These are phyloP conservation scores for Sarotherodon lohbergeri DNA, from an alignment of 2,113 vertebrate species.

Conservation along the genomic window DNA sequence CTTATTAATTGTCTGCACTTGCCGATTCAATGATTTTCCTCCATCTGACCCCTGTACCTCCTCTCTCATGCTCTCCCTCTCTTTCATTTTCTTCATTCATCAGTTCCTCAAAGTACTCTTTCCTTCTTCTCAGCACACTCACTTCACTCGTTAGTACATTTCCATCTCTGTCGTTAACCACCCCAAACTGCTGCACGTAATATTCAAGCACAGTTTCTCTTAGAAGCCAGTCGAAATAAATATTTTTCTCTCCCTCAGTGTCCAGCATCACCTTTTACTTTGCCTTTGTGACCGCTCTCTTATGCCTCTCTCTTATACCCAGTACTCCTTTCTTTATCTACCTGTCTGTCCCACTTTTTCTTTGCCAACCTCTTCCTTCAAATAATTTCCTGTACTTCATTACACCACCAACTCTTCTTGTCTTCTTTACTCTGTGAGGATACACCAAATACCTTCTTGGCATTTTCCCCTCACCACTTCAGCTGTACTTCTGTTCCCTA, in stretches of 20 bases:
- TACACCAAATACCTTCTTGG: neutral
- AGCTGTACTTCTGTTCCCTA: neutral
- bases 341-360: neutral
- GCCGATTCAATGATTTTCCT: neutral
- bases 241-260: neutral
- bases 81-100: neutral
- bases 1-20: neutral
- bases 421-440: neutral
- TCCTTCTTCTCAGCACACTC: neutral
- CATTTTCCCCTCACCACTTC: neutral
- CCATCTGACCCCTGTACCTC: neutral
- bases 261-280: neutral
- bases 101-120: neutral
- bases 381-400: neutral
- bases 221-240: neutral
- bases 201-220: neutral
- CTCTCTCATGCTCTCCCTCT: neutral
- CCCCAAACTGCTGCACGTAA: neutral
- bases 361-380: neutral
- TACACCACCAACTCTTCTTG: neutral
- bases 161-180: neutral
- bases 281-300: neutral
- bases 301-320: neutral
- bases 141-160: neutral
- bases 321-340: neutral